Base-by-base conservation (phyloP, 2,888 invertebrate species). In the Trichopoda pennipes region DNA sequence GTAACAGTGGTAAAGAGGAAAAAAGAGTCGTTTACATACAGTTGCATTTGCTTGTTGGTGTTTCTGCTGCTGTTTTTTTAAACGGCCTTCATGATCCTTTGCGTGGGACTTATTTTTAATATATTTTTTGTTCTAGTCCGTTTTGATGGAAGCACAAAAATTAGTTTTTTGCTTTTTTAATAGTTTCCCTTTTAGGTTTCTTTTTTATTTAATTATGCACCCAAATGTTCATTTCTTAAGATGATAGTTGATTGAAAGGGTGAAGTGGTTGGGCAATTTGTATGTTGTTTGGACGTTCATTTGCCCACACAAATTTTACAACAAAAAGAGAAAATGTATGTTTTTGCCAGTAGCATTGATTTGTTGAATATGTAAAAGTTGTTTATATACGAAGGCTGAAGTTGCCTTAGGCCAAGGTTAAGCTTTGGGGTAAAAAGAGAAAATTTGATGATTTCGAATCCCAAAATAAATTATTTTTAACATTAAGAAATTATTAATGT, bases 71-170 rank as follows among this genome's bases (percentile, higher is more conserved):
- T 23, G 21, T 2, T 9, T 19, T 32, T 49, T 66, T 23, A 38
- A 64, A 80, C 66, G 77, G 68, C 77, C 77, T 81, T 77, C 77
- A 68, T 81, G 73, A 81, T 68, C 72, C 63, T 58, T 81, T 56
- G 68, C 77, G 81, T 81, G 73, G 81, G 81, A 77, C 63, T 69
- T 63, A 32, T 58, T n/a, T 73, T 47, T 55, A 2, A 19, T 17
- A 69, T 72, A 61, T 70, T 58, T 7, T 55, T 35, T 17, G 16
- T 16, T 42, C 38, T 16, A 7, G 23, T 49, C 58, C 9, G 17
- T 66, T 53, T 49, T 58, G 16, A 17, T 47, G 53, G n/a, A 23
- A 23, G 49, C 61, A n/a, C 35, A 63, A 60, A 58, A 19, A n/a
- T 47, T 58, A 16, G 3, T 28, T 28, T 60, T 69, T 23, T n/a